Conservation (phyloP, 64 coral and sea anemone genomes). For the Exaiptasia diaphana region DNA sequence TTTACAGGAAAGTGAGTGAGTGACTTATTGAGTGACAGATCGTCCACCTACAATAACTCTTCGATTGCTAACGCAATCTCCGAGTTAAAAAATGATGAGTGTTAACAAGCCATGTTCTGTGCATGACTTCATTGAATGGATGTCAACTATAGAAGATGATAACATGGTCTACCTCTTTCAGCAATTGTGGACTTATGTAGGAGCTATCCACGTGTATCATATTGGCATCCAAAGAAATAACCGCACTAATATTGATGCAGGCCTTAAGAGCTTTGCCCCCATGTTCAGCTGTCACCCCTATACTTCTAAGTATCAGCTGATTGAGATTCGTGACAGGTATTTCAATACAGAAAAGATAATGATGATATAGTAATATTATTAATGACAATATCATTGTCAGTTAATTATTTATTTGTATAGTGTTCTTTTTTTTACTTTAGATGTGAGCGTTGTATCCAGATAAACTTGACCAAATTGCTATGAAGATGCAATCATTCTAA, state of each 20-base stretch:
- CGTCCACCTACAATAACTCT: too few species aligned
- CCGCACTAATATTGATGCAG: background rate
- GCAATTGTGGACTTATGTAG: background rate
- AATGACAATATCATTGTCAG: background rate
- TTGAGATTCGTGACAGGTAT: slow-evolving; percentile 11
- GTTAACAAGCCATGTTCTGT: too few species aligned
- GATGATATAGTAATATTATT: background rate
- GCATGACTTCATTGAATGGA: too few species aligned
- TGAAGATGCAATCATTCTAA: slow-evolving; percentile 15
- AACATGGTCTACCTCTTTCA: background rate
- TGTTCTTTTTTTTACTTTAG: background rate
- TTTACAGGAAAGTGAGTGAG: too few species aligned
- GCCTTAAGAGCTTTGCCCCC: background rate
- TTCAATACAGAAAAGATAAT: background rate
- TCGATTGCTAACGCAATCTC: too few species aligned
- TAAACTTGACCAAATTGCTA: background rate
- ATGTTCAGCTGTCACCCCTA: slow-evolving; percentile 5
- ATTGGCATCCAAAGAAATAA: slow-evolving; percentile 1
- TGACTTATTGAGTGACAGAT: too few species aligned
- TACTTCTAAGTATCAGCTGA: slow-evolving; percentile 34
- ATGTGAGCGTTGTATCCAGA: slow-evolving; percentile 14
- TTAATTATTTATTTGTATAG: background rate
- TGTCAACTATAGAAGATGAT: background rate
- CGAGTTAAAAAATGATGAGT: too few species aligned
- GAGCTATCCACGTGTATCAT: background rate